Base-by-base conservation (phyloP, 30 jellyfish, hydroid and myxozoan genomes). In the Morbakka virulenta region DNA sequence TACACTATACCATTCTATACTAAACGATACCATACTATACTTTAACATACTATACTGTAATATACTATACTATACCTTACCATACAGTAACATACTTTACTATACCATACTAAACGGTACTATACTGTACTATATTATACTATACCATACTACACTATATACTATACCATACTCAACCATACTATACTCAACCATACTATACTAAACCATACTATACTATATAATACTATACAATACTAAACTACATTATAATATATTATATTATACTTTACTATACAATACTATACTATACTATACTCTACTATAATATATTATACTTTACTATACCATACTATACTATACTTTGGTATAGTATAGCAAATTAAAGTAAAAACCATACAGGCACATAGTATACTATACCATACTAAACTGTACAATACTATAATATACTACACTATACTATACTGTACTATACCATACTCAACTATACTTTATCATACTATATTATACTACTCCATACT, bases 1-100 rank as follows among this genome's bases (percentile, higher is more conserved):
- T 57, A 57, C 22, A 57, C 71, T 57, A 57, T 22, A 57, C 71
- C 26, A 57, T 22, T 22, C 71, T 57, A 57, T 22, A 57, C 71
- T 57, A 57, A 13, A 57, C 26, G 24, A 57, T 22, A 57, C 71
- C 22, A 57, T 22, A 57, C 71, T 57, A 22, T 22, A 57, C 71
- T 57, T 11, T 22, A 57, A 11, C 31, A 57, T 57, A 22, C 71
- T 57, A 57, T 22, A 57, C 71, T 57, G 22, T 57, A 22, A 11
- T 57, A 57, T 22, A 57, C 71, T 57, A 57, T 26, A 13, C 24
- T 57, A 57, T 24, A 13, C 57, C 17, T 6, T 41, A 41, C 57
- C 17, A 41, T 17, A 17, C 17, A 6, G 57, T 17, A 41, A 9
- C 57, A 41, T 41, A 17, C 57, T 41, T 6, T 17, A 41, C 17